Evolutionary conservation across 2,888 invertebrate genomes (phyloP).

Genomic region (Coelopa pilipes): DNA sequence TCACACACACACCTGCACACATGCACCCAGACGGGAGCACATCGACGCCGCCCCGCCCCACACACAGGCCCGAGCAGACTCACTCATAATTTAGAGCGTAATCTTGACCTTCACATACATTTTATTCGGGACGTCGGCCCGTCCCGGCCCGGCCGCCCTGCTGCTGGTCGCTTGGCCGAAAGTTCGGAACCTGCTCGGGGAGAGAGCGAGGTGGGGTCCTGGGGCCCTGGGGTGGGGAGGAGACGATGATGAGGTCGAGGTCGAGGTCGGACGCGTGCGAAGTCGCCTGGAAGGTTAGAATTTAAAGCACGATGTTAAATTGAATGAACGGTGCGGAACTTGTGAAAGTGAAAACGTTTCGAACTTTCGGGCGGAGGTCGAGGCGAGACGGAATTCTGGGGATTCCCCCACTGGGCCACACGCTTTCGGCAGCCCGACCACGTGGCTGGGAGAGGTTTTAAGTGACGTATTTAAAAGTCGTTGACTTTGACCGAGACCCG

Average conservation of each 20-base stretch:
- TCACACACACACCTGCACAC: not conserved
- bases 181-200: constrained; percentile 1
- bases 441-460: not conserved
- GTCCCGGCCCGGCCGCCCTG: not conserved
- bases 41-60: not conserved
- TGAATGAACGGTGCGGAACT: constrained; percentile 26
- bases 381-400: not conserved
- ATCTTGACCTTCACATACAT: constrained; percentile 36
- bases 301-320: constrained; percentile 34
- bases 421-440: not conserved
- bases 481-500: not conserved
- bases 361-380: not conserved
- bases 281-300: constrained; percentile 17
- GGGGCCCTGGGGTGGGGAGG: not conserved
- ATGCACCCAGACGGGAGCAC: not conserved
- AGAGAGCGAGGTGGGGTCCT: not conserved
- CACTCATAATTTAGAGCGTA: constrained; percentile 20
- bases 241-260: not conserved
- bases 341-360: constrained; percentile 35
- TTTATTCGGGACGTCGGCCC: constrained; percentile 22
- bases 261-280: not conserved
- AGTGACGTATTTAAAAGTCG: constrained; percentile 7
- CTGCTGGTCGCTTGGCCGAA: not conserved
- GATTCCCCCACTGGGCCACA: not conserved
- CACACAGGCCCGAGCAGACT: not conserved